Evolutionary conservation across 2,797 vertebrate genomes (phyloP).

Genomic region (Coregonus suidteri): DNA sequence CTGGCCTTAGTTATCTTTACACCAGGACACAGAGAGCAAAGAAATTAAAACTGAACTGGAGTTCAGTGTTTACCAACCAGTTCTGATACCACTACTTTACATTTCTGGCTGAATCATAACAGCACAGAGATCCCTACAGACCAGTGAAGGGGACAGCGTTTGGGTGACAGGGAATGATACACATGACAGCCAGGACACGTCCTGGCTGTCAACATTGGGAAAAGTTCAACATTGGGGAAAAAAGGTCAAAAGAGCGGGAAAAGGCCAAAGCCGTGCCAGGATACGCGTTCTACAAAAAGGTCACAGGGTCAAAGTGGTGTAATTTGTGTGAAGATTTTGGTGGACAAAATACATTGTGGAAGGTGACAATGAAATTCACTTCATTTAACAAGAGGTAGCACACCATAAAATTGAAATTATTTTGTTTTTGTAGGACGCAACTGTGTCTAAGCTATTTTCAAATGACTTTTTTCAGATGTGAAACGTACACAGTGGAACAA

Average conservation of each 20-base stretch:
- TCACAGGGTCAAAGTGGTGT: neutral
- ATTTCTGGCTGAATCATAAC: neutral
- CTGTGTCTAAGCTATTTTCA: neutral
- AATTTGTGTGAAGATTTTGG: neutral
- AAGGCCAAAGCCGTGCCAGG: neutral
- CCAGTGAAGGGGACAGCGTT: neutral
- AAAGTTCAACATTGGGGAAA: neutral
- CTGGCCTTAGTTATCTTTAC: neutral
- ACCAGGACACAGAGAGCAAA: neutral
- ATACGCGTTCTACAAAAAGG: conserved; percentile 6
- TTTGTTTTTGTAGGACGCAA: neutral
- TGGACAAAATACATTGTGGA: neutral
- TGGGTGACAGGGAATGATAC: neutral
- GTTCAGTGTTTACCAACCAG: neutral
- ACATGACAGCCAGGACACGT: neutral
- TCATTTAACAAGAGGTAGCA: neutral
- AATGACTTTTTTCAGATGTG: no score
- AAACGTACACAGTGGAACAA: no score
- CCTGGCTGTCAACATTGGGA: neutral
- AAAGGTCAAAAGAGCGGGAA: neutral
- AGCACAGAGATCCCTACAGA: neutral
- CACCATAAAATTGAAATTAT: neutral
- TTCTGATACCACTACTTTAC: neutral
- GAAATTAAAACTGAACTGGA: neutral
- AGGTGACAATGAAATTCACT: neutral